These are phyloP conservation scores for Stenolophus ochropezus DNA, from an alignment of 2,888 invertebrate species.

Conservation along the genomic window DNA sequence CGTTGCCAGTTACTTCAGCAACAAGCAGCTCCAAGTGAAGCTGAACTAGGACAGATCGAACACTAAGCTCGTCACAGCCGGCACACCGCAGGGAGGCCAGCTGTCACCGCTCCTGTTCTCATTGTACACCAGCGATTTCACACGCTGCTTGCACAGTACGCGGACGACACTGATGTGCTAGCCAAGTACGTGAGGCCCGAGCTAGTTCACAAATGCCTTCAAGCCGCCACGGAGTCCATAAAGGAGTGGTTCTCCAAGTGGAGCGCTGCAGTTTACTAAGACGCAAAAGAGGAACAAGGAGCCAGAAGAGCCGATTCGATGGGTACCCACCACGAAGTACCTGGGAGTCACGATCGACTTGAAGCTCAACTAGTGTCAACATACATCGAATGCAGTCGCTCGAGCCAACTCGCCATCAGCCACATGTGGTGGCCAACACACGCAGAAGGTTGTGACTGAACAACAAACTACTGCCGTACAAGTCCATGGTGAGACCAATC, in stretches of 20 bases:
- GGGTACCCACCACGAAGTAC: constrained; percentile 1
- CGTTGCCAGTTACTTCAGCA: constrained; percentile 62
- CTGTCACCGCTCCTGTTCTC: constrained; percentile 63
- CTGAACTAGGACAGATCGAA: constrained; percentile 59
- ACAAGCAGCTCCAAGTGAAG: constrained; percentile 62
- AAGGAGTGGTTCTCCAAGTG: constrained; percentile 52
- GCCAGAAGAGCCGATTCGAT: not conserved
- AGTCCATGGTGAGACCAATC: not conserved
- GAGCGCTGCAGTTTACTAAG: constrained; percentile 55
- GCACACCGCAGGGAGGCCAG: constrained; percentile 65
- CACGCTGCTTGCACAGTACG: constrained; percentile 58
- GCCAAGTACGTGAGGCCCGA: not conserved
- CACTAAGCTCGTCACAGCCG: constrained; percentile 62
- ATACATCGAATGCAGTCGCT: not conserved
- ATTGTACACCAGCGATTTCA: constrained; percentile 63
- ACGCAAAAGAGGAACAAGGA: not conserved
- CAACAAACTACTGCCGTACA: not conserved
- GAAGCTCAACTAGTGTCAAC: not conserved
- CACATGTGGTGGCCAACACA: not conserved
- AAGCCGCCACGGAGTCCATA: not conserved
- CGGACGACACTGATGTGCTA: constrained; percentile 61
- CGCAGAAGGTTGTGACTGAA: not conserved
- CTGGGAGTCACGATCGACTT: not conserved
- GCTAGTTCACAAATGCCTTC: constrained; percentile 29
- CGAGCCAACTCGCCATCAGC: not conserved